Evolutionary conservation across 2,888 invertebrate species (phyloP), one percentile per base, ranked within the genome.

Genomic region (Sphecodes monilicornis): DNA sequence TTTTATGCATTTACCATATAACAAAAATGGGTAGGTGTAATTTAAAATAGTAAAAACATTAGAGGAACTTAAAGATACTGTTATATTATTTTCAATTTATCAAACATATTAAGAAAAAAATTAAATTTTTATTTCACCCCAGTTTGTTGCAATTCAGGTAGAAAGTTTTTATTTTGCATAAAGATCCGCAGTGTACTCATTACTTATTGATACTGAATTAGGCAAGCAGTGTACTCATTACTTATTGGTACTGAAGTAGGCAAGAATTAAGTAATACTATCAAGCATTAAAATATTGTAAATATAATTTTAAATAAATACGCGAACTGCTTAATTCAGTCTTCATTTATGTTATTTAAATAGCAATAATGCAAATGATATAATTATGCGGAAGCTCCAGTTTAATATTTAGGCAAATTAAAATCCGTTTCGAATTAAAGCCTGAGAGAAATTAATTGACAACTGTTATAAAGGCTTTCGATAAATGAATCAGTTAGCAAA

Each of bases 401-500:
- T 50, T 50, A 71, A 29, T 71, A 71, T 50, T n/a, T 46, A 18
- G 46, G 18, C 2, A 29, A 70, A 43, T 50, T 64, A 64, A 66
- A 75, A 46, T 29, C 16, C 43, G 66, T 43, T 66, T 68, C n/a
- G 32, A 26, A 69, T 69, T 32, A 4, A 76, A 50, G 32, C 26
- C 54, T n/a, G 54, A 36, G 16, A 39, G 5, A 39, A 39, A 69
- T 76, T 69, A 46, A 69, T 54, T 29, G 13, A 29, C 36, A 76
- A 76, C n/a, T 36, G 36, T 36, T 36, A 36, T 36, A 36, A 76
- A 54, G 41, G 36, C 29, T 41, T 68, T 39, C 26, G 11, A 54
- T 69, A 69, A 18, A 54, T 72, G 39, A 71, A 43, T 43, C 43
- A 41, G 60, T 69, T 76, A 60, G 43, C 41, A 82, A 73, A 73